Percentiles rank a stretch among this genome's conserved stretches.
Conservation (phyloP, 2,797 vertebrate genomes). For the Gobionotothen gibberifrons region DNA sequence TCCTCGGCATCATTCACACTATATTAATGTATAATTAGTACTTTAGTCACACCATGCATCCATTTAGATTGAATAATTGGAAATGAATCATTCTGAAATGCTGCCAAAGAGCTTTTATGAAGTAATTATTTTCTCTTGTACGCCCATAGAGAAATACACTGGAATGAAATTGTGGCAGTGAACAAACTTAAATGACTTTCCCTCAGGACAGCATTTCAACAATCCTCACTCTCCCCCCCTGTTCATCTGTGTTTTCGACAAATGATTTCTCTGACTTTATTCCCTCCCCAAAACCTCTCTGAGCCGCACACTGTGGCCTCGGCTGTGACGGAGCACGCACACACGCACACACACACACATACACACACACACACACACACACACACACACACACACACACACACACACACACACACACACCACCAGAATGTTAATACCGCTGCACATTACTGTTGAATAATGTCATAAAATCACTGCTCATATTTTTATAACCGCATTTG, state of each 20-base stretch:
- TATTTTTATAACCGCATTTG: conserved; percentile 65
- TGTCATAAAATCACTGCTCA: conserved; percentile 59
- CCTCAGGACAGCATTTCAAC: conserved; percentile 56
- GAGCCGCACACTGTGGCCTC: conserved; percentile 45
- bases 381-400: too few species aligned
- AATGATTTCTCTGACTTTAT: conserved; percentile 58
- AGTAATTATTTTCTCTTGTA: conserved; percentile 61
- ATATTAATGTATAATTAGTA: conserved; percentile 36
- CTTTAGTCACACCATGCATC: conserved; percentile 45
- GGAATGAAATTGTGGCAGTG: conserved; percentile 44
- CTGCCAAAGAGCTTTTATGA: conserved; percentile 62
- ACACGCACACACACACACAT: too few species aligned
- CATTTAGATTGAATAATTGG: conserved; percentile 61
- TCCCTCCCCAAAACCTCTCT: conserved; percentile 40
- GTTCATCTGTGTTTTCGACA: conserved; percentile 48
- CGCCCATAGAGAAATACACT: conserved; percentile 45
- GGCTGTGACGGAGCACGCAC: conserved; percentile 26
- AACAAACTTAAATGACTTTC: conserved; percentile 67
- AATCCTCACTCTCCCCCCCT: conserved; percentile 45
- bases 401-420: background rate
- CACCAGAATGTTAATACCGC: conserved; percentile 67
- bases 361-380: too few species aligned
- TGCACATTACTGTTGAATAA: conserved; percentile 54
- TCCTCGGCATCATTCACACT: background rate
- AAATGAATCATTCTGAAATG: conserved; percentile 62